Percentiles rank a stretch among this genome's conserved stretches.
phyloP scores from a whole-genome alignment of 2,888 invertebrate species.

The Amblyteles armatorius region DNA sequence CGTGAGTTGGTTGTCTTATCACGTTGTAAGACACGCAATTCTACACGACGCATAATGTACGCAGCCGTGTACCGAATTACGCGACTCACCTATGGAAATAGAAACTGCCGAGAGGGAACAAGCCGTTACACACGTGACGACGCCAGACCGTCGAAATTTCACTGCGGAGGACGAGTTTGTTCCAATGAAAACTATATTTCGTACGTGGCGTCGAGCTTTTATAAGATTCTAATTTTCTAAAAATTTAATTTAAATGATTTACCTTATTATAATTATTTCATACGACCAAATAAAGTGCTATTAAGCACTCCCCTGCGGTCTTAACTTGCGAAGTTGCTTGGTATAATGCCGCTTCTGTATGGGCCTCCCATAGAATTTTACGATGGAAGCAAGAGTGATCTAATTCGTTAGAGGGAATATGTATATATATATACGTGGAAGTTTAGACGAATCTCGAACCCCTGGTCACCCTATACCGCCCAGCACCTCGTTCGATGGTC shows the following conservation, averaged over 20 bases:
- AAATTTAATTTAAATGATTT: not conserved
- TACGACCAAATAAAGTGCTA: constrained; percentile 19
- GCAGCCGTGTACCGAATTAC: constrained; percentile 77
- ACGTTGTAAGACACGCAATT: constrained; percentile 80
- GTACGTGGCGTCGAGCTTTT: not conserved
- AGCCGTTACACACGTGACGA: constrained; percentile 35
- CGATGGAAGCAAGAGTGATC: constrained; percentile 63
- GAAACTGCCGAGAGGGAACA: constrained; percentile 41
- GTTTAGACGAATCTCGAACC: constrained; percentile 56
- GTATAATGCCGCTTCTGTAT: constrained; percentile 34
- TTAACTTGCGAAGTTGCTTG: constrained; percentile 41
- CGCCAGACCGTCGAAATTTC: constrained; percentile 28
- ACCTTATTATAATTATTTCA: constrained; percentile 23
- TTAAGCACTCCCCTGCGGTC: constrained; percentile 35
- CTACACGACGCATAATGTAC: constrained; percentile 78
- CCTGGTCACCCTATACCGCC: constrained; percentile 46
- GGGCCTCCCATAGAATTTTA: constrained; percentile 64
- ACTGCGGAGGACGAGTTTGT: constrained; percentile 27
- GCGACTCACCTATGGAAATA: constrained; percentile 69
- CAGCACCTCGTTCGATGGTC: constrained; percentile 64
- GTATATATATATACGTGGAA: constrained; percentile 18
- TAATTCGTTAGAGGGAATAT: constrained; percentile 56
- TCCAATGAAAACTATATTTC: not conserved
- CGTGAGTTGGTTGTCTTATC: constrained; percentile 75
- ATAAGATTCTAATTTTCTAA: not conserved